Evolutionary conservation across 37 sponge, comb jelly and placozoan species (phyloP).

Genomic region (Cliona cf. orientalis): DNA sequence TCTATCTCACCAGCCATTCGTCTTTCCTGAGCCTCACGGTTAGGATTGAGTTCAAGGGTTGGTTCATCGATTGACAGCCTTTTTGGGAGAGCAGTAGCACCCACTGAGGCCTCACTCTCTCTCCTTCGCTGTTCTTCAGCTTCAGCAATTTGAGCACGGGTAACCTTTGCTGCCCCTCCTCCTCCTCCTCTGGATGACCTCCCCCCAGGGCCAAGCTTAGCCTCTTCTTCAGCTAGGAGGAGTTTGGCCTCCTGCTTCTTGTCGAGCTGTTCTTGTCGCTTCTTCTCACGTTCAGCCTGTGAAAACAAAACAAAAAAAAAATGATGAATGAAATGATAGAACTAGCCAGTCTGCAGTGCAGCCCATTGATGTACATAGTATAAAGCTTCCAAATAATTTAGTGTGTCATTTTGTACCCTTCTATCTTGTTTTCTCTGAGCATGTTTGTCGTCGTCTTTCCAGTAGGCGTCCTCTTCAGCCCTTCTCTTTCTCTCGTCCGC

Average conservation of each 20-base stretch:
- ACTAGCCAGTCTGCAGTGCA: neutral
- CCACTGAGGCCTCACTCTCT: constrained; percentile 6
- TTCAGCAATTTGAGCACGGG: constrained; percentile 78
- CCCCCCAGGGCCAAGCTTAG: constrained; percentile 19
- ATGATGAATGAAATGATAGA: neutral
- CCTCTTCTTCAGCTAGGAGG: constrained; percentile 84
- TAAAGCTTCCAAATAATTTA: neutral
- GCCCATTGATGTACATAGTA: neutral
- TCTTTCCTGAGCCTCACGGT: constrained; percentile 64
- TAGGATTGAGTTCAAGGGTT: constrained; percentile 84
- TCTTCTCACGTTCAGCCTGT: constrained; percentile 80
- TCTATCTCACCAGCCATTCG: constrained; percentile 61
- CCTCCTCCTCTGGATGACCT: constrained; percentile 62
- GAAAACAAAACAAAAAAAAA: constrained; percentile 1
- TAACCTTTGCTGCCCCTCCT: constrained; percentile 51
- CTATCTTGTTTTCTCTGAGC: constrained; percentile 84
- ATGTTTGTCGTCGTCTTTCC: constrained; percentile 93
- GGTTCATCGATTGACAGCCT: constrained; percentile 46
- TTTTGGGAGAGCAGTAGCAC: constrained; percentile 35
- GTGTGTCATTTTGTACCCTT: constrained; percentile 59
- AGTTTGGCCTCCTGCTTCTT: constrained; percentile 63
- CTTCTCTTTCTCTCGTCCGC: constrained; percentile 52
- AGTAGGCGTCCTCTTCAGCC: constrained; percentile 86
- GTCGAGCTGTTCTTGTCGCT: constrained; percentile 74
- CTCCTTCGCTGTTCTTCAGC: constrained; percentile 39